phyloP scores from a whole-genome alignment of 2,113 vertebrate genomes.

The Ochotona princeps region DNA sequence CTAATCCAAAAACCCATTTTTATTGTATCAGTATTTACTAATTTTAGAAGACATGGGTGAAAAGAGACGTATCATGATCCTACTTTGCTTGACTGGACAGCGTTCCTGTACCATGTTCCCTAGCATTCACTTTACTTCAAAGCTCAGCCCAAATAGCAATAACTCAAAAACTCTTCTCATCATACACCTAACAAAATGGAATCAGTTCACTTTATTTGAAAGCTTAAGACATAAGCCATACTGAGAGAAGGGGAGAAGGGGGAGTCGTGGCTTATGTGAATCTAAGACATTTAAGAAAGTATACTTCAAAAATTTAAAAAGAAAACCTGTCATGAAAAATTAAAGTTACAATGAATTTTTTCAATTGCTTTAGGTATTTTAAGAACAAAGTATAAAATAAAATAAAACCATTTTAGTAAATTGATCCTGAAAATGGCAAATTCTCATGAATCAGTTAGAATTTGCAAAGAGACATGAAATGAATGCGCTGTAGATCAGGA shows the following conservation, averaged over 20 bases:
- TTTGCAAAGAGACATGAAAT: background rate
- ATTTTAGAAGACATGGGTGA: background rate
- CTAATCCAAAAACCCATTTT: background rate
- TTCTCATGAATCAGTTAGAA: constrained; percentile 12
- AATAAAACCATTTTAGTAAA: constrained; percentile 35
- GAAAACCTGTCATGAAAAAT: background rate
- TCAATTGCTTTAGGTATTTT: constrained; percentile 3
- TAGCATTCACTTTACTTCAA: background rate
- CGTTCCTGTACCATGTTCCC: no score
- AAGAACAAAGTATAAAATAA: background rate
- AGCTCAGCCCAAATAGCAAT: background rate
- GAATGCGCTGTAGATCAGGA: background rate
- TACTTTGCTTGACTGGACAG: fast-evolving
- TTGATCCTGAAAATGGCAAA: background rate
- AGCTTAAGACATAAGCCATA: background rate
- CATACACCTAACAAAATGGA: background rate
- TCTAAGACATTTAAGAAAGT: background rate
- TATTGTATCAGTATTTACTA: no score
- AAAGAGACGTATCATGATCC: background rate
- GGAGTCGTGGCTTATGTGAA: background rate
- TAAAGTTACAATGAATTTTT: background rate
- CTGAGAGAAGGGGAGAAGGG: background rate
- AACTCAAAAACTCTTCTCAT: background rate
- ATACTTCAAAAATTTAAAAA: background rate
- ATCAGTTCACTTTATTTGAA: constrained; percentile 36